phyloP scores from a whole-genome alignment of 2,113 vertebrate genomes.

The Hypanus sabinus region DNA sequence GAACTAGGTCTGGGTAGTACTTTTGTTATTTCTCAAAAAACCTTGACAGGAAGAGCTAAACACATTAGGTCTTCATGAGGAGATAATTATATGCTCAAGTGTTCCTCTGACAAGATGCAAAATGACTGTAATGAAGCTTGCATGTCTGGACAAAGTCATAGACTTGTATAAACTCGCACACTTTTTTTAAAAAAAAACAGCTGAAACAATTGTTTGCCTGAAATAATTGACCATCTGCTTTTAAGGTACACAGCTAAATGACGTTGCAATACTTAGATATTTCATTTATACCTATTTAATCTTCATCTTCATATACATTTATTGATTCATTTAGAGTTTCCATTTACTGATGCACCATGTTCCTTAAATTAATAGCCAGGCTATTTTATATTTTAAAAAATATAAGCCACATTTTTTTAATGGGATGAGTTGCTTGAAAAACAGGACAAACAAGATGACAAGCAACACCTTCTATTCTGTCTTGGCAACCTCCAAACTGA shows the following conservation, averaged over 20 bases:
- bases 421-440: too few relatives aligned
- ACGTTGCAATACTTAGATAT: background rate
- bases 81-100: background rate
- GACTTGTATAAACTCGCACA: background rate
- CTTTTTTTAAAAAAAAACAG: constrained; percentile 4
- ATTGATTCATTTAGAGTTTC: background rate
- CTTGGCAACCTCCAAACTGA: too few relatives aligned
- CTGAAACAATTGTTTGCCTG: background rate
- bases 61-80: constrained; percentile 26
- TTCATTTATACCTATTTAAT: constrained; percentile 1
- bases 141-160: constrained; percentile 26
- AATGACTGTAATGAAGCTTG: constrained; percentile 16
- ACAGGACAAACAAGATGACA: too few relatives aligned
- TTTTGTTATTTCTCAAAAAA: constrained; percentile 17
- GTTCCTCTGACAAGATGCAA: constrained; percentile 18
- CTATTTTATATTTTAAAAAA: background rate
- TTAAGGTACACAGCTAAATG: background rate
- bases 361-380: background rate
- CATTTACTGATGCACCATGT: background rate
- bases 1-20: background rate
- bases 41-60: constrained; percentile 23
- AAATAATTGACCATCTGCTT: constrained; percentile 34
- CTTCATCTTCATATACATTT: background rate
- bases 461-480: too few relatives aligned
- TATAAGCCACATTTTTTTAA: background rate